Conservation (phyloP, 2,797 vertebrate genomes). For the Enteromius viviparus region DNA sequence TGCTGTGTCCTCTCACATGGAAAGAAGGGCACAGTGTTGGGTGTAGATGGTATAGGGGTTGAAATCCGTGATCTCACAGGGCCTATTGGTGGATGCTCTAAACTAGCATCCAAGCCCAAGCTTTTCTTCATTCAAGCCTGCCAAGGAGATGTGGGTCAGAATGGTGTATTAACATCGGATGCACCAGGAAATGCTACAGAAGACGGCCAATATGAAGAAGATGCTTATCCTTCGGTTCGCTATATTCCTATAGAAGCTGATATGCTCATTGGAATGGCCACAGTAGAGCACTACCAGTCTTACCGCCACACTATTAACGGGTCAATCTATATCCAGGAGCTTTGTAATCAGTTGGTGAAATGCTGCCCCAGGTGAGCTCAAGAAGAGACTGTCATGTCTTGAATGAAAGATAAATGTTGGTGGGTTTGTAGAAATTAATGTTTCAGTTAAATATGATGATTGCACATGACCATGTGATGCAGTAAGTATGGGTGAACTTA, state of each 20-base stretch:
- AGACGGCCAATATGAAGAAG: not conserved
- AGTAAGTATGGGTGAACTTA: not conserved
- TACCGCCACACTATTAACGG: slow-evolving; percentile 50
- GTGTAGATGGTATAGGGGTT: slow-evolving; percentile 74
- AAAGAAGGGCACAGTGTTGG: slow-evolving; percentile 76
- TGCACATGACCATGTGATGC: not conserved
- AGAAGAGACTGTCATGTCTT: not conserved
- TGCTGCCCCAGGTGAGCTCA: slow-evolving; percentile 32
- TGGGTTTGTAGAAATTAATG: not conserved
- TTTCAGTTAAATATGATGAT: not conserved
- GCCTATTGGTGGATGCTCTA: slow-evolving; percentile 71
- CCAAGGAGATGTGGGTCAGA: slow-evolving; percentile 63
- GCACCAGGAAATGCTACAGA: not conserved
- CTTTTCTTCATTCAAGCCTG: slow-evolving; percentile 89
- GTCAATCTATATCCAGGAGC: slow-evolving; percentile 67
- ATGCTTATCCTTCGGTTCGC: not conserved
- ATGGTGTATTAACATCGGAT: slow-evolving; percentile 49
- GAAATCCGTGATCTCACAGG: slow-evolving; percentile 72
- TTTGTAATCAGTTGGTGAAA: slow-evolving; percentile 53
- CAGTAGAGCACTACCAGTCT: slow-evolving; percentile 58
- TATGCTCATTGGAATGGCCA: slow-evolving; percentile 67
- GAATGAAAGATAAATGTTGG: not conserved
- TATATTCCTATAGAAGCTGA: slow-evolving; percentile 56
- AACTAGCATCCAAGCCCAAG: slow-evolving; percentile 87
- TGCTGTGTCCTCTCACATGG: slow-evolving; percentile 90